Evolutionary conservation across 2,888 invertebrate species (phyloP).

Genomic region (Busseola fusca): DNA sequence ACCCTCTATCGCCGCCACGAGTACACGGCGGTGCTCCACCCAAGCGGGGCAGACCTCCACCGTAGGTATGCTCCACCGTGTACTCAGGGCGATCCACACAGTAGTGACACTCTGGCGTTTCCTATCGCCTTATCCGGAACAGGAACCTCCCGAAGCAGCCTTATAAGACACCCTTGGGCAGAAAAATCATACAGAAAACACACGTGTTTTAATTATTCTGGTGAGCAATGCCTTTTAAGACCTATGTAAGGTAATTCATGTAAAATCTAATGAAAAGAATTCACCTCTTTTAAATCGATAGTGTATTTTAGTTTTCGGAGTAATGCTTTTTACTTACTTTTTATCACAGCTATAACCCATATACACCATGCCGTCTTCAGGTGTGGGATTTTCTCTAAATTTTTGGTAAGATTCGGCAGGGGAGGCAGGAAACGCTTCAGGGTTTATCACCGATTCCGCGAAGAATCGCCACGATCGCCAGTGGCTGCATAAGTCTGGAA

Average conservation of each 20-base stretch:
- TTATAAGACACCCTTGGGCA: not conserved
- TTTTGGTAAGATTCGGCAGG: slow-evolving; percentile 88
- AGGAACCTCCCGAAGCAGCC: too few species aligned
- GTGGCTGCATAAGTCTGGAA: slow-evolving; percentile 89
- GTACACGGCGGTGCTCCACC: too few species aligned
- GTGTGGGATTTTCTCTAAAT: slow-evolving; percentile 86
- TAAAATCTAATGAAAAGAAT: not conserved
- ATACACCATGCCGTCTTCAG: slow-evolving; percentile 83
- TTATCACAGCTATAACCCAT: slow-evolving; percentile 84
- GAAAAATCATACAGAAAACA: not conserved
- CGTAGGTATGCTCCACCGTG: too few species aligned
- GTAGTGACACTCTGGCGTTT: too few species aligned
- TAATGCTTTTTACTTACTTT: slow-evolving; percentile 70
- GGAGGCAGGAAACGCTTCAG: slow-evolving; percentile 87
- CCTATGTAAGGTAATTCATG: not conserved
- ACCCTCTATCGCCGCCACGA: too few species aligned
- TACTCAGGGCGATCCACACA: too few species aligned
- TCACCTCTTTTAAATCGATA: too few species aligned
- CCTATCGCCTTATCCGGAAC: too few species aligned
- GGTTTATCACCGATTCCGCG: slow-evolving; percentile 88
- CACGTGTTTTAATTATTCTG: not conserved
- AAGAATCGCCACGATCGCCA: slow-evolving; percentile 90
- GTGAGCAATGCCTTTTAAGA: not conserved
- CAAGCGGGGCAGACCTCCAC: too few species aligned
- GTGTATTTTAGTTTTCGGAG: not conserved